A percentile compares a stretch with the other conserved stretches of the same genome.
phyloP scores from a whole-genome alignment of 2,797 vertebrate genomes.

The Furcifer pardalis region DNA sequence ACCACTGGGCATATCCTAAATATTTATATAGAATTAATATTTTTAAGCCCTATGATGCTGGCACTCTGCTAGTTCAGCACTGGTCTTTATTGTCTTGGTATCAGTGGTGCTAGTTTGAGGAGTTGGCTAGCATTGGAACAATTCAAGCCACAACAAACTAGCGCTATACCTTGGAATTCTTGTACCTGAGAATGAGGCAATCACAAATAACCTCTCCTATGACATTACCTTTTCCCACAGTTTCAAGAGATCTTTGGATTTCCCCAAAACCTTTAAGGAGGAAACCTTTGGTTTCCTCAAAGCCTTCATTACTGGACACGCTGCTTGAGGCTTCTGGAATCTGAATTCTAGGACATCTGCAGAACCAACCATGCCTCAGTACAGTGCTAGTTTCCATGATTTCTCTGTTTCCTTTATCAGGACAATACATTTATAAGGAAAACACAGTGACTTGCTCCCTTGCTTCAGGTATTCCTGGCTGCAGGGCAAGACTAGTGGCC shows the following conservation, averaged over 20 bases:
- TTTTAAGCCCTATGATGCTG: neutral
- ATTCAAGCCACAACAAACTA: neutral
- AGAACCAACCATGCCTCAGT: neutral
- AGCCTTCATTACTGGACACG: neutral
- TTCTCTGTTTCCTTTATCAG: neutral
- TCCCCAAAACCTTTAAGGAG: no score
- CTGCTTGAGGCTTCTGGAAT: neutral
- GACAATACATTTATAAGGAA: neutral
- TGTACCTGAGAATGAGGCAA: neutral
- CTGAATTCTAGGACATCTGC: neutral
- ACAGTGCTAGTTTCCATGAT: neutral
- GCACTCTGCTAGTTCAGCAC: neutral
- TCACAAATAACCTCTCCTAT: neutral
- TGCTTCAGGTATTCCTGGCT: neutral
- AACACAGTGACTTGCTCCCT: no score
- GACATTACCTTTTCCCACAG: neutral
- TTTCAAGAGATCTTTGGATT: neutral
- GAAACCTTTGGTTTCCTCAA: no score
- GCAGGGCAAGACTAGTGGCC: neutral
- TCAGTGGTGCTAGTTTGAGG: neutral
- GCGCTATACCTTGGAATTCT: neutral
- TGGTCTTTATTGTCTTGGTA: neutral
- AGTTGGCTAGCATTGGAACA: neutral
- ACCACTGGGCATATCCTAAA: neutral
- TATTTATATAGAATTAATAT: neutral